Evolutionary conservation across 2,888 invertebrate species (phyloP).

Genomic region (Amphipyra berbera): DNA sequence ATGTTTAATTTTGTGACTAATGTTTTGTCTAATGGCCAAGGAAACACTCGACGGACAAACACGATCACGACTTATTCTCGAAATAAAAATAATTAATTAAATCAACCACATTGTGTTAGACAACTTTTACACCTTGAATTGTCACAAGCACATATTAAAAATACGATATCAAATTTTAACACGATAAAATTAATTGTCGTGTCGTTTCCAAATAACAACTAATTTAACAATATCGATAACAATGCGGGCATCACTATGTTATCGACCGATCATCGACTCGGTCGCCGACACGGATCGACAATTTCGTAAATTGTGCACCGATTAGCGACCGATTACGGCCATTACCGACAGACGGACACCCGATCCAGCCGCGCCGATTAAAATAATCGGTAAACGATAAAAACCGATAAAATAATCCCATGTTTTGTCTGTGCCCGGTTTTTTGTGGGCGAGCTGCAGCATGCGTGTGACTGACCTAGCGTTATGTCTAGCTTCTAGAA

Average conservation of each 20-base stretch:
- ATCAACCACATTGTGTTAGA: no score
- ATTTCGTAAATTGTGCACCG: constrained; percentile 89
- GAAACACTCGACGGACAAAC: no score
- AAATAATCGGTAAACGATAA: constrained; percentile 89
- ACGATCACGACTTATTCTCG: no score
- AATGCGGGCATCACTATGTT: constrained; percentile 74
- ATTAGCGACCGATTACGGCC: constrained; percentile 89
- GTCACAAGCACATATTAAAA: no score
- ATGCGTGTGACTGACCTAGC: constrained; percentile 64
- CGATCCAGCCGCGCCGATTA: constrained; percentile 83
- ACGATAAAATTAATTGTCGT: neutral
- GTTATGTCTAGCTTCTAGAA: constrained; percentile 58
- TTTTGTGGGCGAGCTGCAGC: constrained; percentile 67
- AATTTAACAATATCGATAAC: constrained; percentile 68
- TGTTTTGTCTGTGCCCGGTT: constrained; percentile 76
- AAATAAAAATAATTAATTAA: no score
- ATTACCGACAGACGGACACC: constrained; percentile 89
- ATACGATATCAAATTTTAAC: no score
- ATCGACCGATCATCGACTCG: constrained; percentile 78
- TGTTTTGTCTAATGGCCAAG: no score
- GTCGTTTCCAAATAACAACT: constrained; percentile 9
- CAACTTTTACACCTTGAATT: no score
- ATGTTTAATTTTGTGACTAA: no score
- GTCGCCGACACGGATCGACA: constrained; percentile 88
- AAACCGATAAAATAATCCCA: constrained; percentile 84